These are phyloP conservation scores for Amphilophus citrinellus DNA, from an alignment of 2,113 vertebrate genomes.

Conservation along the genomic window DNA sequence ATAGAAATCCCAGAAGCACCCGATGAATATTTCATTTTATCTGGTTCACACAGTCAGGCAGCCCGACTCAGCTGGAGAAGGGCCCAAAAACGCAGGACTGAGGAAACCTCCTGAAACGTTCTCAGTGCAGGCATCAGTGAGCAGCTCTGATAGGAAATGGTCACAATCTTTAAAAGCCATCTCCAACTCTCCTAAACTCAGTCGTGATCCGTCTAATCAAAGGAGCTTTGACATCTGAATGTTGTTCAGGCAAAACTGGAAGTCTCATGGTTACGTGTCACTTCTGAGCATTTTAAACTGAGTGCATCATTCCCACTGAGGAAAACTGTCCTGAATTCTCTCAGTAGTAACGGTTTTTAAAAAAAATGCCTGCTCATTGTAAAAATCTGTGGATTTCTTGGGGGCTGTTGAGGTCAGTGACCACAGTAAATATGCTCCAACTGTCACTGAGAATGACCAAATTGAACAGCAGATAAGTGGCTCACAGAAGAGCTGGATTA, in stretches of 20 bases:
- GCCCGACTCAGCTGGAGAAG: not conserved
- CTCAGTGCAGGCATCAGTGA: not conserved
- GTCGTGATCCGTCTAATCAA: not conserved
- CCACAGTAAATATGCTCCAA: slow-evolving; percentile 26
- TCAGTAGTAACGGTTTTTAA: not conserved
- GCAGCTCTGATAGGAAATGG: not conserved
- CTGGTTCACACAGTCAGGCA: not conserved
- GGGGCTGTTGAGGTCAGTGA: slow-evolving; percentile 33
- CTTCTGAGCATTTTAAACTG: not conserved
- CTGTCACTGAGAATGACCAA: slow-evolving; percentile 14
- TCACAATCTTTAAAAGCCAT: not conserved
- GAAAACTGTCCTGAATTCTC: not conserved
- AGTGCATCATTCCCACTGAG: not conserved
- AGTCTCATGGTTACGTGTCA: not conserved
- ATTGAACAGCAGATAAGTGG: slow-evolving; percentile 44
- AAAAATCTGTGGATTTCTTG: slow-evolving; percentile 1
- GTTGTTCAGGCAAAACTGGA: not conserved
- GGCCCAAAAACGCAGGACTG: not conserved
- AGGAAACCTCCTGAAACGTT: slow-evolving; percentile 5
- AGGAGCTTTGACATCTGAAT: not conserved
- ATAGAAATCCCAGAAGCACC: not conserved
- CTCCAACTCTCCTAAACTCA: not conserved
- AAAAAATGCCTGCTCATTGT: not conserved
- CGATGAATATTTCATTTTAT: slow-evolving; percentile 2
- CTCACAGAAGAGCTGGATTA: slow-evolving; percentile 42